Evolutionary conservation across 1,140 invertebrate genomes (phyloP).

Genomic region (Penaeus indicus): DNA sequence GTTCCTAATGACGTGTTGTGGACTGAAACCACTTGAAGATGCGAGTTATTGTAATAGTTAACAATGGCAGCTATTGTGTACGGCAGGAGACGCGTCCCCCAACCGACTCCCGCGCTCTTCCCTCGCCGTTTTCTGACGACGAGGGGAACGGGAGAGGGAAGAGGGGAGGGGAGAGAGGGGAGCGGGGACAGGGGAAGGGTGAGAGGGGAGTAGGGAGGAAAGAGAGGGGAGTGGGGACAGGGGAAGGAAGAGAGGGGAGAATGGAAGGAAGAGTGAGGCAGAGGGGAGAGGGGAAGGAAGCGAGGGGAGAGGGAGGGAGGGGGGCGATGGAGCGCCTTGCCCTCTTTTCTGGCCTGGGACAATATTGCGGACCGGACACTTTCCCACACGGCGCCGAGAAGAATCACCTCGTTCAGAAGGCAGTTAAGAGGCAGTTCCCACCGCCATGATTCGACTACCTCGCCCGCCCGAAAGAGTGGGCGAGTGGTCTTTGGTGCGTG

Average conservation of each 20-base stretch:
- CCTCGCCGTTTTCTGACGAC: neutral
- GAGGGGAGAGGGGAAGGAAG: neutral
- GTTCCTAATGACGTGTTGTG: constrained; percentile 45
- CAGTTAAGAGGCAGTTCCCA: no score
- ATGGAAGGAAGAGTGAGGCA: no score
- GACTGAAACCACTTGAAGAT: constrained; percentile 53
- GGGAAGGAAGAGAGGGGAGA: neutral
- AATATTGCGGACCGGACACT: no score
- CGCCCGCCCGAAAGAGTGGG: no score
- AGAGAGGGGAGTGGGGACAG: neutral
- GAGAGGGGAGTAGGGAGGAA: neutral
- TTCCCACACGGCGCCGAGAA: no score
- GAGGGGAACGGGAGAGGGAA: neutral
- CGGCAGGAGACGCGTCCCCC: neutral
- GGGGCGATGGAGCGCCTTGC: neutral
- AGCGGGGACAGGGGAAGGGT: neutral
- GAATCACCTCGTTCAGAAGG: no score
- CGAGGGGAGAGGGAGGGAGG: neutral
- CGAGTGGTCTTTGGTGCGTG: no score
- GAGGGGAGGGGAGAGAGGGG: constrained; percentile 11
- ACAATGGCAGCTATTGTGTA: constrained; percentile 49
- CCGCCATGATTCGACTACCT: no score
- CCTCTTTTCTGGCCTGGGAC: no score
- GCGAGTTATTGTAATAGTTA: constrained; percentile 56
- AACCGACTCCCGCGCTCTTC: neutral